phyloP scores from a whole-genome alignment of 2,113 vertebrate species.

The Holacanthus passer region DNA sequence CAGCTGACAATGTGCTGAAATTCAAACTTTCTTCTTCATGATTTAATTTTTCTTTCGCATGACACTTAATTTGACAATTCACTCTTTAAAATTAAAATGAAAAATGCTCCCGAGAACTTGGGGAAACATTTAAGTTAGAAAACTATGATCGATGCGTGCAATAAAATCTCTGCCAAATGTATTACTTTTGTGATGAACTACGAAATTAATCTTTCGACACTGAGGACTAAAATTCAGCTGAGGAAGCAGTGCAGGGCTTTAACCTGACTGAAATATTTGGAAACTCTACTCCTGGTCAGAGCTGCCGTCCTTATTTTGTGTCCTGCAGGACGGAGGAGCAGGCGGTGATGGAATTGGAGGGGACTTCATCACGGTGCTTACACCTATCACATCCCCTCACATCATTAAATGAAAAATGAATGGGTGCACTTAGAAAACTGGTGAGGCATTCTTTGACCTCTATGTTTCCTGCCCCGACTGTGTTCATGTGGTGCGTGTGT shows the following conservation, averaged over 20 bases:
- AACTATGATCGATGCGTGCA: neutral
- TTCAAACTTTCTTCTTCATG: neutral
- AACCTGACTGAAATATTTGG: constrained; percentile 41
- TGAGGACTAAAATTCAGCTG: constrained; percentile 12
- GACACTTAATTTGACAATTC: neutral
- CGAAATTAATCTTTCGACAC: neutral
- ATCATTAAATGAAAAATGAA: constrained; percentile 75
- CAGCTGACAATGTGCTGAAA: neutral
- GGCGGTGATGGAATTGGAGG: constrained; percentile 63
- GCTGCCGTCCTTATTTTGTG: constrained; percentile 49
- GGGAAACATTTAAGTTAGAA: neutral
- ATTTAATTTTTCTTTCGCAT: neutral
- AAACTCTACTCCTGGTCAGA: constrained; percentile 30
- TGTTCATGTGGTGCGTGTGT: neutral
- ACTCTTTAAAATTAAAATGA: neutral
- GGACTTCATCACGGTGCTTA: constrained; percentile 63
- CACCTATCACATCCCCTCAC: constrained; percentile 67
- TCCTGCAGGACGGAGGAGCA: constrained; percentile 49
- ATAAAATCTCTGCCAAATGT: neutral
- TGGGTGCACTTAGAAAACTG: constrained; percentile 65
- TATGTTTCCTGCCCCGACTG: constrained; percentile 44
- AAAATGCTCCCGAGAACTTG: neutral
- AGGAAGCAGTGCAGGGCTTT: constrained; percentile 1
- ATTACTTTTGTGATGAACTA: constrained; percentile 3
- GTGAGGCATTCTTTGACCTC: constrained; percentile 70